Evolutionary conservation across 2,797 vertebrate genomes (phyloP), one percentile per base, ranked within the genome.

Genomic region (Dromococcyx pavoninus): DNA sequence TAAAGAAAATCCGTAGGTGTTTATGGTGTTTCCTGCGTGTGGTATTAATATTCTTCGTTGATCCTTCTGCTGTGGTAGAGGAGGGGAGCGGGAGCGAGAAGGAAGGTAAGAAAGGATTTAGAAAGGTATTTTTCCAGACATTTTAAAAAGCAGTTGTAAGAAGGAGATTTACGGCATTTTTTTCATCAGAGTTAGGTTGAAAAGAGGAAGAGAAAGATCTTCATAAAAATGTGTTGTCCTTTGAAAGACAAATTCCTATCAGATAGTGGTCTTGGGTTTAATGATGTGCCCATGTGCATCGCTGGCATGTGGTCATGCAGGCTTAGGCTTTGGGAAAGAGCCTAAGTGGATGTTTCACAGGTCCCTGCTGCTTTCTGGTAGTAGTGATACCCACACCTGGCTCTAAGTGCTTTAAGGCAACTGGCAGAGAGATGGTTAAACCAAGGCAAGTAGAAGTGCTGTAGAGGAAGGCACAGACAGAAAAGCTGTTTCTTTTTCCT

Each of bases 1-100:
- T 80, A 84, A 87, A 89, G 82, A 70, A 94, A 93, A 89, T 10
- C 64, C 32, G 48, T n/a, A 51, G 85, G 58, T 88, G 62, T 92
- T 93, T 51, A 23, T 66, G 76, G 85, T 46, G 43, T 92, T 78
- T 82, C 25, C 76, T 72, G 66, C 1, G 0, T 66, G 54, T 0
- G 0, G 33, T 37, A 5, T 73, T 76, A 35, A 53, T 70, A 33
- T 64, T 86, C 79, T 75, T 80, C 50, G 32, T 58, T 88, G 85
- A 65, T 91, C n/a, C 51, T 86, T 75, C 60, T 82, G 80, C 78
- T 0, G 1, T 60, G 86, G 60, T 27, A 64, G 37, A 25, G 33
- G 62, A 86, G 17, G 23, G 32, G 73, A 73, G 39, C 1, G 23
- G 32, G 73, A 73, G 43, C 1, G 1, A 80, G 75, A 57, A 53